Evolutionary conservation across 2,797 vertebrate species (phyloP).

Genomic region (Scolopax bukidnonensis): DNA sequence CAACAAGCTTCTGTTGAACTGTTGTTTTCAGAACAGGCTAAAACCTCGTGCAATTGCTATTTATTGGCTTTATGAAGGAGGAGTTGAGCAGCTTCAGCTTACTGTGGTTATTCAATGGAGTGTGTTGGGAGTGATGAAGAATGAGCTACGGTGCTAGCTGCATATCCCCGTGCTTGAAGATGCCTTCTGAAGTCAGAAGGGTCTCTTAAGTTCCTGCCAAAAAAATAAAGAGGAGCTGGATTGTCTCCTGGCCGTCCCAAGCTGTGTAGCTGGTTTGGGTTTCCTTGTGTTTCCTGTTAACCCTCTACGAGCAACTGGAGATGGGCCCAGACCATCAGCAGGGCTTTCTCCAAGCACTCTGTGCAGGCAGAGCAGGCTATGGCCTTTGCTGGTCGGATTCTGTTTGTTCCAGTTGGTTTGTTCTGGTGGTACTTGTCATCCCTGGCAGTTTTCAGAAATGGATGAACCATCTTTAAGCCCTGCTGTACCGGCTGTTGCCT

Average conservation of each 20-base stretch:
- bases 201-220: neutral
- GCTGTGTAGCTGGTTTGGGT: neutral
- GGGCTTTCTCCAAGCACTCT: neutral
- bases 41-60: accelerated
- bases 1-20: neutral
- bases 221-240: neutral
- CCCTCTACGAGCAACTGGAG: neutral
- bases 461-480: neutral
- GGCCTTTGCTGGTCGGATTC: accelerated
- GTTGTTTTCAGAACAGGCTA: neutral
- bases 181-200: neutral
- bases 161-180: neutral
- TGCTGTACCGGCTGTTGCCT: neutral
- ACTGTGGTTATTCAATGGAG: accelerated
- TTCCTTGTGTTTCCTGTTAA: constrained; percentile 38
- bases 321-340: neutral
- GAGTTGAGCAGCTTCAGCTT: neutral
- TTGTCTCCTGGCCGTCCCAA: neutral
- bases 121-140: neutral
- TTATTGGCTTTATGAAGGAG: neutral
- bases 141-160: neutral
- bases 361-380: neutral
- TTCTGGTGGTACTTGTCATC: neutral
- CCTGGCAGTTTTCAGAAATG: neutral
- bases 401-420: neutral